Evolutionary conservation across 2,888 invertebrate species (phyloP).

Genomic region (Antitype chi): DNA sequence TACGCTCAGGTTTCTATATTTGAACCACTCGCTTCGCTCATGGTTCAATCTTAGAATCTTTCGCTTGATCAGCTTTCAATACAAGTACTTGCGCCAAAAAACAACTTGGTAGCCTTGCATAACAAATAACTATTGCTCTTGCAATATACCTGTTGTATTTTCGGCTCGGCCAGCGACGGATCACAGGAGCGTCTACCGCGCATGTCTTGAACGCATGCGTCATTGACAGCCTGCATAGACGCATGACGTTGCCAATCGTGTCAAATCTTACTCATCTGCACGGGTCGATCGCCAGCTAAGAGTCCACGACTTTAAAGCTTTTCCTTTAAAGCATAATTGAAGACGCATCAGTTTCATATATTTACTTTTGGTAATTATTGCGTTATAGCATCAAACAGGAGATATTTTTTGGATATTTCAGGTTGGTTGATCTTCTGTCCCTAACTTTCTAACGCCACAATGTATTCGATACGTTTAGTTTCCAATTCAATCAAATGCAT

Average conservation of each 20-base stretch:
- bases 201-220: not conserved
- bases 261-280: not conserved
- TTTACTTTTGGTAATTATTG: not conserved
- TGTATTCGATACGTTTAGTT: conserved; percentile 26
- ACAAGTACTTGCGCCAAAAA: too few relatives aligned
- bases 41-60: too few relatives aligned
- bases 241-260: not conserved
- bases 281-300: too few relatives aligned
- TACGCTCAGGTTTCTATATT: too few relatives aligned
- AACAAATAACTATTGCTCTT: too few relatives aligned
- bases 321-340: not conserved
- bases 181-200: not conserved
- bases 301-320: too few relatives aligned
- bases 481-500: conserved; percentile 37
- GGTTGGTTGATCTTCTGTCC: not conserved
- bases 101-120: too few relatives aligned
- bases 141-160: too few relatives aligned
- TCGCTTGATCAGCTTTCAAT: too few relatives aligned
- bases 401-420: not conserved
- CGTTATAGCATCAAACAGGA: not conserved
- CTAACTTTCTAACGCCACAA: not conserved
- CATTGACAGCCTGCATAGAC: not conserved
- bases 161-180: too few relatives aligned
- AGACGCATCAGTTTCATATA: not conserved
- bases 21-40: too few relatives aligned